phyloP scores from a whole-genome alignment of 1,140 invertebrate species.

The Hylyphantes graminicola region DNA sequence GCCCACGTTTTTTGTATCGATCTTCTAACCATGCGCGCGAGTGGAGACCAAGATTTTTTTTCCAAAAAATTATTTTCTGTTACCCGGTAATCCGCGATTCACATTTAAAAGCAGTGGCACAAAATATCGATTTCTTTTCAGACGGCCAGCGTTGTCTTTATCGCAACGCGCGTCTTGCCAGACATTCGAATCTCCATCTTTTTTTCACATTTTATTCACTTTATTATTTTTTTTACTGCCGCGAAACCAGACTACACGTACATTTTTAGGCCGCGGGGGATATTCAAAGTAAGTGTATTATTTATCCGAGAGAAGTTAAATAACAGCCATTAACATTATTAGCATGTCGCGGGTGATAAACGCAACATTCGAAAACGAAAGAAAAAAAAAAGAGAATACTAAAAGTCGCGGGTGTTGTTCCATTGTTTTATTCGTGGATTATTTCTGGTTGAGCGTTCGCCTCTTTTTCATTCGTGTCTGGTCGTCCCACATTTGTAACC shows the following conservation, averaged over 20 bases:
- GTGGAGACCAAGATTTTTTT: conserved; percentile 4
- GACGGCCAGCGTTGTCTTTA: conserved; percentile 44
- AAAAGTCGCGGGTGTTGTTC: conserved; percentile 5
- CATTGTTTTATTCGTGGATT: neutral
- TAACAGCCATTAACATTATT: conserved; percentile 30
- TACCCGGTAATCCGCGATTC: conserved; percentile 49
- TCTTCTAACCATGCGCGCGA: conserved; percentile 44
- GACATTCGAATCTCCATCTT: conserved; percentile 25
- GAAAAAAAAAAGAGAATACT: conserved; percentile 2
- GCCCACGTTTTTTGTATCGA: conserved; percentile 51
- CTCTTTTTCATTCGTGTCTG: neutral
- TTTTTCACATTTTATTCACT: neutral
- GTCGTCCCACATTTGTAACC: conserved; percentile 29
- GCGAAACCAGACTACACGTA: conserved; percentile 40
- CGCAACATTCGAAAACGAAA: neutral
- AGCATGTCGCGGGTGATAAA: conserved; percentile 31
- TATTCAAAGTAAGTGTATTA: neutral
- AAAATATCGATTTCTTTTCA: conserved; percentile 53
- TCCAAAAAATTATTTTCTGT: conserved; percentile 17
- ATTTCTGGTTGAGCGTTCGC: conserved; percentile 36
- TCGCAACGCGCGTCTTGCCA: conserved; percentile 35
- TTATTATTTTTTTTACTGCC: neutral
- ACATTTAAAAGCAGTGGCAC: conserved; percentile 54
- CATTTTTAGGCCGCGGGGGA: conserved; percentile 39
- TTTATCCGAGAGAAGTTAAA: conserved; percentile 30